These are phyloP conservation scores for Agrochola lychnidis DNA, from an alignment of 2,888 invertebrate genomes.

Conservation along the genomic window DNA sequence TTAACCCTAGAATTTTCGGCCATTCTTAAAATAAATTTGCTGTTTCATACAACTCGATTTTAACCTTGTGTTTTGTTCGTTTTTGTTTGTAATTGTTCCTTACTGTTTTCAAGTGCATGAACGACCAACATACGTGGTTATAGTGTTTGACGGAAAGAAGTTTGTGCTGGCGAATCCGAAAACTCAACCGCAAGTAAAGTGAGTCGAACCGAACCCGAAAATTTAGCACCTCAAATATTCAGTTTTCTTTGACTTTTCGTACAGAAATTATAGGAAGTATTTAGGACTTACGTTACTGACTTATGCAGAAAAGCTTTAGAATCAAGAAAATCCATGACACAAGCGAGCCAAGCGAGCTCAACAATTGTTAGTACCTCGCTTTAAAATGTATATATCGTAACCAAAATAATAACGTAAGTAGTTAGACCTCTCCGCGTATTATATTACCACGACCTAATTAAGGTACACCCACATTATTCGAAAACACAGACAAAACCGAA, in stretches of 20 bases:
- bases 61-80: too few relatives aligned
- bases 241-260: not conserved
- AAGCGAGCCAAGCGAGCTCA: not conserved
- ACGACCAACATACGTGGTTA: not conserved
- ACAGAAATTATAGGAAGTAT: not conserved
- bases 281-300: not conserved
- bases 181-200: not conserved
- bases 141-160: not conserved
- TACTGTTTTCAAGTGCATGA: too few relatives aligned
- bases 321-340: not conserved
- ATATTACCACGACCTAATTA: too few relatives aligned
- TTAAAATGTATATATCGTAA: not conserved
- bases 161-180: not conserved
- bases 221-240: not conserved
- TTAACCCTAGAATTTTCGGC: too few relatives aligned
- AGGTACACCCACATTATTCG: too few relatives aligned
- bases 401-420: too few relatives aligned
- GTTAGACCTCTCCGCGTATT: not conserved
- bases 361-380: not conserved
- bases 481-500: too few relatives aligned
- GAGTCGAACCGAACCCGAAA: too few relatives aligned
- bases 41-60: too few relatives aligned
- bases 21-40: too few relatives aligned
- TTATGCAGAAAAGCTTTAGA: not conserved
- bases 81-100: too few relatives aligned